These are phyloP conservation scores for Neomonachus schauinslandi DNA, from an alignment of 2,113 vertebrate species.

Conservation along the genomic window DNA sequence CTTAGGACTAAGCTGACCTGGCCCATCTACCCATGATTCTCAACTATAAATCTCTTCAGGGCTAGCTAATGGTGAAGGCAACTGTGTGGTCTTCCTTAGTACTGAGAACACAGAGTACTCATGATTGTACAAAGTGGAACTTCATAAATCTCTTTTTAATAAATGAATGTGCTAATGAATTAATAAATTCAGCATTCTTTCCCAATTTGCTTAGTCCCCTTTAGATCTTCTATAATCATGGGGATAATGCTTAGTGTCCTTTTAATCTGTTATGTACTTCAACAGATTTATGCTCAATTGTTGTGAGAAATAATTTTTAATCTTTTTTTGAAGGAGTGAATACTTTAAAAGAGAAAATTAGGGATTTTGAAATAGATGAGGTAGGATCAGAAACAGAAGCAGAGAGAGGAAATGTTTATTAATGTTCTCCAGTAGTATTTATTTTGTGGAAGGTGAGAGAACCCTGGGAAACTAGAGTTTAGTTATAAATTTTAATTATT, in stretches of 20 bases:
- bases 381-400: not conserved
- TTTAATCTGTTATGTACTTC: slow-evolving; percentile 36
- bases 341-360: slow-evolving; percentile 43
- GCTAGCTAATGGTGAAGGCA: not conserved
- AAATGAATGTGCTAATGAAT: slow-evolving; percentile 43
- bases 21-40: not conserved
- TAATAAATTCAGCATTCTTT: slow-evolving; percentile 36
- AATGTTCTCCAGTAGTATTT: not conserved
- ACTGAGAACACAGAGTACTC: not conserved
- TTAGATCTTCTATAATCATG: not conserved
- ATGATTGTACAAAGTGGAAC: not conserved
- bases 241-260: not conserved
- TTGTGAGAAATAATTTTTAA: slow-evolving; percentile 10
- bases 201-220: not conserved
- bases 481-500: slow-evolving; percentile 28
- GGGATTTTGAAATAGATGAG: not conserved
- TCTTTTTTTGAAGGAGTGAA: not conserved
- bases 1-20: not conserved
- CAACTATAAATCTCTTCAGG: not conserved
- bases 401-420: not conserved
- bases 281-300: not conserved
- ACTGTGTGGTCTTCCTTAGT: not conserved
- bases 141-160: slow-evolving; percentile 46
- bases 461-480: not conserved
- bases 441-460: not conserved